These are phyloP conservation scores for Cyprinus carpio DNA, from an alignment of 2,113 vertebrate genomes.

Conservation along the genomic window DNA sequence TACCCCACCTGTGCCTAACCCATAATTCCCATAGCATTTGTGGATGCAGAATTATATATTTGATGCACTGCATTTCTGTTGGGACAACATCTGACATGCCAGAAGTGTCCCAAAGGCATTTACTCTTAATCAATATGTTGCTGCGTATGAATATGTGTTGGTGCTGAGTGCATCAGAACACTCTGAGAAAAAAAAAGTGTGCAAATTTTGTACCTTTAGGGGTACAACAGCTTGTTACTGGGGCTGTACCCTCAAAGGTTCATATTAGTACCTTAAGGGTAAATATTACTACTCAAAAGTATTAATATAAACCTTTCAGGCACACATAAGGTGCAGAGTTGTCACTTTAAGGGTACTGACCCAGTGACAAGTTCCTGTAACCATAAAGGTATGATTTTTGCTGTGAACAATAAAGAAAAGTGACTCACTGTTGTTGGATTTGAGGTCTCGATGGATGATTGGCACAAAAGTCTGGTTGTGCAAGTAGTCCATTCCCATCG, in stretches of 20 bases:
- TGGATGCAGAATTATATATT: background rate
- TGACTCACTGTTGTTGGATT: constrained; percentile 92
- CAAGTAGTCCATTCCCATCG: constrained; percentile 91
- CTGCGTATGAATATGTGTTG: background rate
- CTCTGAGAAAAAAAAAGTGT: background rate
- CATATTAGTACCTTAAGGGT: no score
- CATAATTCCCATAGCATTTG: background rate
- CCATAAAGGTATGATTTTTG: background rate
- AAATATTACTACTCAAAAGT: no score
- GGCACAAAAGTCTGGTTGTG: constrained; percentile 85
- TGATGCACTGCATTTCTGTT: background rate
- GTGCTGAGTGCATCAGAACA: background rate
- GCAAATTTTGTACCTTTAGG: background rate
- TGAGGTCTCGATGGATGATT: constrained; percentile 43
- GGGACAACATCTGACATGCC: background rate
- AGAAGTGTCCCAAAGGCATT: background rate
- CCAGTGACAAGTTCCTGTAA: background rate
- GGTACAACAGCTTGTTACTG: no score
- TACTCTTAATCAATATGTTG: background rate
- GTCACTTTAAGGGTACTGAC: background rate
- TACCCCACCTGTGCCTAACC: constrained; percentile 4
- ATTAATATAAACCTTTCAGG: background rate
- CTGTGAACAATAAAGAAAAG: background rate
- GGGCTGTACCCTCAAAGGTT: no score
- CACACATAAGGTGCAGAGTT: background rate